Base-by-base conservation (phyloP, 2,113 vertebrate species). In the Epinephelus fuscoguttatus region DNA sequence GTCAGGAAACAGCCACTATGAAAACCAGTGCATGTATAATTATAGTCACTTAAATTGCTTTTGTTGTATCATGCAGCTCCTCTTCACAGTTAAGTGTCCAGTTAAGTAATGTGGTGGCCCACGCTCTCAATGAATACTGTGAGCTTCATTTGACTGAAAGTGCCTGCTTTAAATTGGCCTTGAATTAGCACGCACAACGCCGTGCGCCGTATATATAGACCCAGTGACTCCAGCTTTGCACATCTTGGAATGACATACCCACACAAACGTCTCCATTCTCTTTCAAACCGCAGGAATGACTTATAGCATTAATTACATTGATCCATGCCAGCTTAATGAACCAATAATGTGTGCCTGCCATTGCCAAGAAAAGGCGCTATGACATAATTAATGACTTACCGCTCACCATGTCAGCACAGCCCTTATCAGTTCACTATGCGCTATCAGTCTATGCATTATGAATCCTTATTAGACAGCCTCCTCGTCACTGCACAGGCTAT, bases 351-450 rank as follows among this genome's bases (percentile, higher is more conserved):
- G 90, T 78, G 82, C 52, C 87, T 83, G 91, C 80, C 86, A 82
- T 84, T 83, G 89, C 89, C 86, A 89, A 93, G 84, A 84, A 92
- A 88, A 90, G 88, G 79, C 91, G 85, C 92, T 75, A 84, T 89
- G 90, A 90, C 69, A 94, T 91, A 94, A 95, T 92, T 92, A 93
- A 95, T 94, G 93, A 94, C 92, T 92, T 90, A 88, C 80, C 45
- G 78, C 86, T 88, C 70, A 75, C 81, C 33, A 57, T 89, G 91
- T 91, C 92, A 90, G 91, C 87, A 81, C 60, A 80, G 82, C 86
- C 78, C 79, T 85, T 91, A 92, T 94, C 90, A 91, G 86, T 92
- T 93, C 88, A 93, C 89, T 93, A 84, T 84, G 81, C 18, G 81
- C 84, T 68, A 81, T 92, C 88, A 82, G 84, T 89, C 76, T 86